phyloP scores from a whole-genome alignment of 2,113 vertebrate species.

The Syngnathoides biaculeatus region DNA sequence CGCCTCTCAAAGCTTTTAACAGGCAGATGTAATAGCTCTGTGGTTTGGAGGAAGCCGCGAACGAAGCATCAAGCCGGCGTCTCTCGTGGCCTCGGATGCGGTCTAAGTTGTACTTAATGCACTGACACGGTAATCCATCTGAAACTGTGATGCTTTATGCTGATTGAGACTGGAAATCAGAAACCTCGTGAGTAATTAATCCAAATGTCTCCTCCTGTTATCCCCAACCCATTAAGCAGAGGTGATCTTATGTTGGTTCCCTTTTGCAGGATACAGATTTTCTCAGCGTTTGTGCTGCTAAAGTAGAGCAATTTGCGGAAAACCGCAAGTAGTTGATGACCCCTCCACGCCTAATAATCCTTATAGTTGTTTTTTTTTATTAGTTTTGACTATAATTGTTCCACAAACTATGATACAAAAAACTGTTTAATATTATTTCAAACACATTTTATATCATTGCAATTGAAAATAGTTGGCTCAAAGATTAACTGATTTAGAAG shows the following conservation, averaged over 20 bases:
- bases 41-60: conserved; percentile 65
- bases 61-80: conserved; percentile 58
- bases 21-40: conserved; percentile 67
- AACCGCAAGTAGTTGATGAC: not conserved
- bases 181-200: conserved; percentile 53
- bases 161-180: conserved; percentile 69
- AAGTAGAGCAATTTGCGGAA: conserved; percentile 24
- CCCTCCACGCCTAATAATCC: not conserved
- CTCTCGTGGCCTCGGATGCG: conserved; percentile 69
- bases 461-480: not conserved
- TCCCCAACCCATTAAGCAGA: conserved; percentile 48
- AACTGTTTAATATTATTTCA: not conserved
- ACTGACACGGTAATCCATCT: conserved; percentile 73
- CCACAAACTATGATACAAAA: not conserved
- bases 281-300: conserved; percentile 24
- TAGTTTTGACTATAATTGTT: not conserved
- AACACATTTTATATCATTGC: not conserved
- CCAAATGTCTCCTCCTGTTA: conserved; percentile 48
- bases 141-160: conserved; percentile 60
- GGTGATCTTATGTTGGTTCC: conserved; percentile 43
- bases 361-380: not conserved
- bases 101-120: conserved; percentile 72
- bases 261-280: conserved; percentile 41
- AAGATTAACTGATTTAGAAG: not conserved
- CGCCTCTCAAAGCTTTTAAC: conserved; percentile 71